Base-by-base conservation (phyloP, 2,888 invertebrate species). In the Lepidochrysops patricia region DNA sequence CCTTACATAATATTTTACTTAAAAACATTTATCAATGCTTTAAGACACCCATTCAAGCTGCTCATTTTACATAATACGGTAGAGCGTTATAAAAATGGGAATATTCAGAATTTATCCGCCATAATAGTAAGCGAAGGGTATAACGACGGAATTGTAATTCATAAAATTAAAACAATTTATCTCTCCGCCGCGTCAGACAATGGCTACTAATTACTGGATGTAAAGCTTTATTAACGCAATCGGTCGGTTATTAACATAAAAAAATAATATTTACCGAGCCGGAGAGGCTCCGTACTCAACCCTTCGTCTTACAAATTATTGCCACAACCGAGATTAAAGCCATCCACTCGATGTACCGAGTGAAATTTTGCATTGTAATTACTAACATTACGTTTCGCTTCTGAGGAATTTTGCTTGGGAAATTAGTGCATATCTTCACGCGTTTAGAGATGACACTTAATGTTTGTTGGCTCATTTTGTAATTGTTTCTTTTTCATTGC, bases 181-280 rank as follows among this genome's bases (percentile, higher is more conserved):
- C 67, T 66, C 79, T 74, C 74, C 75, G 64, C 73, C 77, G 79
- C 79, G 57, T 25, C 63, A 66, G 66, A 66, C 66, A 66, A 66
- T 66, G 61, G 63, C 64, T 63, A 61, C 66, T 86, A 88, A 88
- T 88, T 88, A 87, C 82, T 77, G 81, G 82, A 85, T 85, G 85
- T 86, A 85, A 84, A 84, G 82, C 84, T 88, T 88, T 87, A 89
- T 88, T 86, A 88, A 84, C 86, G 83, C 86, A 84, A 87, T 87
- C 83, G 82, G 81, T 76, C 71, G 77, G 82, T 82, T 77, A 88
- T 88, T 88, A 88, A 87, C 88, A 89, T 88, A 88, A 89, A 89
- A 89, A 89, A 89, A 88, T 87, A 87, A 87, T 89, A 87, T 88
- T 87, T 87, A 86, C 86, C 73, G 76, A 75, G 74, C 73, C 71